Percentiles rank a stretch among this genome's conserved stretches.
Evolutionary conservation across 1,140 invertebrate genomes (phyloP).

Genomic region (Octopus bimaculoides): DNA sequence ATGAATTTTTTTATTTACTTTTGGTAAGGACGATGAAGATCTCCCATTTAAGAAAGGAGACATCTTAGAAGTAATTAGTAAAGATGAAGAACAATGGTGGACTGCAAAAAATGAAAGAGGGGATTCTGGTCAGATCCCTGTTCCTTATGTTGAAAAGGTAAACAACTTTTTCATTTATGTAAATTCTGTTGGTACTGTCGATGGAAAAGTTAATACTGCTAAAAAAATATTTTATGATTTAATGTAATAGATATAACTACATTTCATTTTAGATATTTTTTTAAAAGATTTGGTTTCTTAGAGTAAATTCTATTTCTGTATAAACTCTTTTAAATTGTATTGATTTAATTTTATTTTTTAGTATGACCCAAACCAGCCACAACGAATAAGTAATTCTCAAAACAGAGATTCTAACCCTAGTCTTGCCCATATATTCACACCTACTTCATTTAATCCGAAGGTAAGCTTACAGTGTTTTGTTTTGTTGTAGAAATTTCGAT

Average conservation of each 20-base stretch:
- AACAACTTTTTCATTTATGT: background rate
- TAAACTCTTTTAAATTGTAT: background rate
- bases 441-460: background rate
- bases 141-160: constrained; percentile 78
- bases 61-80: constrained; percentile 84
- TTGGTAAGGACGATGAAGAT: constrained; percentile 82
- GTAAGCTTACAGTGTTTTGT: background rate
- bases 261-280: too few relatives aligned
- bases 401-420: background rate
- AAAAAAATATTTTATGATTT: too few relatives aligned
- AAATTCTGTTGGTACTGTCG: too few relatives aligned
- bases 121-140: constrained; percentile 88
- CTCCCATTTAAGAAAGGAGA: constrained; percentile 94
- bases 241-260: too few relatives aligned
- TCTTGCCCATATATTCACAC: background rate
- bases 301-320: too few relatives aligned
- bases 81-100: constrained; percentile 98
- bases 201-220: too few relatives aligned
- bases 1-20: too few relatives aligned
- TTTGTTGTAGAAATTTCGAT: too few relatives aligned
- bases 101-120: constrained; percentile 86
- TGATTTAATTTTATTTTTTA: background rate
- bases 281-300: too few relatives aligned
- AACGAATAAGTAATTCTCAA: background rate
- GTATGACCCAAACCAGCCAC: constrained; percentile 8